Evolutionary conservation across 2,113 vertebrate genomes (phyloP).

Genomic region (Burhinus oedicnemus): DNA sequence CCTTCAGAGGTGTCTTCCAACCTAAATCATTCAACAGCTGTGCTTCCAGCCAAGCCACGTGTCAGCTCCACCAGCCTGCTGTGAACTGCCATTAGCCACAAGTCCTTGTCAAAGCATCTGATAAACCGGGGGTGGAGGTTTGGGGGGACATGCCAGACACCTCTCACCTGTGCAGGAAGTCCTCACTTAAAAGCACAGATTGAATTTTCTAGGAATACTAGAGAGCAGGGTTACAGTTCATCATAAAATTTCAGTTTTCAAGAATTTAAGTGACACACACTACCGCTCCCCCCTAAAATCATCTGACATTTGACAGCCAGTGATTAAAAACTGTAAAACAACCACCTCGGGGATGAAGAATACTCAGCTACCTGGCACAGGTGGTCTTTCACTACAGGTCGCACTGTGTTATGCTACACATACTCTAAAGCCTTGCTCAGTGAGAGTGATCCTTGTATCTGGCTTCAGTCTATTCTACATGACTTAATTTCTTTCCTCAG

Average conservation of each 20-base stretch:
- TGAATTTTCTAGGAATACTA: neutral
- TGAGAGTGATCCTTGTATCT: neutral
- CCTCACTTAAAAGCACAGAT: neutral
- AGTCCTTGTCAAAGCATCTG: neutral
- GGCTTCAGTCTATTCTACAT: neutral
- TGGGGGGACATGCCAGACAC: too few species aligned
- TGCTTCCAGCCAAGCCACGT: rapidly evolving
- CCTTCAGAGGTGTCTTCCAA: neutral
- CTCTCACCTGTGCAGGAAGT: too few species aligned
- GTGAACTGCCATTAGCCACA: neutral
- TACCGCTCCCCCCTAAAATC: neutral
- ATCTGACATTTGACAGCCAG: neutral
- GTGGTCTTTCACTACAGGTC: neutral
- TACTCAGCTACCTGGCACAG: neutral
- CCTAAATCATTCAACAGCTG: neutral
- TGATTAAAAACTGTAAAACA: neutral
- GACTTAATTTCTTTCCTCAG: neutral
- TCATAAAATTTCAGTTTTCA: neutral
- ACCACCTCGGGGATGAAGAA: neutral
- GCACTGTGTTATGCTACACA: neutral
- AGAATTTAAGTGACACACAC: neutral
- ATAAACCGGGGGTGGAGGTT: neutral
- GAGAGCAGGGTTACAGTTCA: neutral
- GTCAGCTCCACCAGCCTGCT: neutral
- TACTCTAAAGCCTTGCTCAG: neutral